Evolutionary conservation across 92 coral and sea anemone genomes (phyloP).

Genomic region (Galaxea fascicularis): DNA sequence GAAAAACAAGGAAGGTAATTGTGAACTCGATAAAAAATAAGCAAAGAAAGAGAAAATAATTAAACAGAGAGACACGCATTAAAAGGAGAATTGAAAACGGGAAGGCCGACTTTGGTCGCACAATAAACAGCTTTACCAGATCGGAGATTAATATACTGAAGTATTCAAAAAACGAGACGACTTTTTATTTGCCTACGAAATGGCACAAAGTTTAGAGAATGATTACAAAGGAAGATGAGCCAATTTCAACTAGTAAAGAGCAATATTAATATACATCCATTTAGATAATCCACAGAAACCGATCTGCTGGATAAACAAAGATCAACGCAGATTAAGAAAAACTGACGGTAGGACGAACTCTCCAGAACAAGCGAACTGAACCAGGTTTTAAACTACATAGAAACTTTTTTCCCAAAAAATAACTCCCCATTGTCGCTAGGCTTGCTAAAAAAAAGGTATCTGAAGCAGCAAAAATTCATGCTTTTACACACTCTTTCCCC

Average conservation of each 20-base stretch:
- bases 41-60: constrained; percentile 14
- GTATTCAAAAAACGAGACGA: constrained; percentile 14
- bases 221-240: constrained; percentile 35
- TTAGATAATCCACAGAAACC: constrained; percentile 38
- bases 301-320: constrained; percentile 13
- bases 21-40: background rate
- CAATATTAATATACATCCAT: constrained; percentile 15
- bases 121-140: constrained; percentile 5
- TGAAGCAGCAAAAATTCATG: no score
- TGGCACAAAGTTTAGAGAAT: background rate
- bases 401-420: no score
- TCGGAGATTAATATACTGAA: constrained; percentile 16
- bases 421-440: no score
- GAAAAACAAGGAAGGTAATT: constrained; percentile 11
- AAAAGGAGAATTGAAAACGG: background rate
- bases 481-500: no score
- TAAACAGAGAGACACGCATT: background rate
- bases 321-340: constrained; percentile 25
- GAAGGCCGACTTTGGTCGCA: background rate
- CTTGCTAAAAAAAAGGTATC: no score
- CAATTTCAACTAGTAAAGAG: constrained; percentile 31
- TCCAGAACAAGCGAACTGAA: background rate
- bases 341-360: background rate
- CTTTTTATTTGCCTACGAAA: constrained; percentile 12
- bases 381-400: no score